Evolutionary conservation across 2,797 vertebrate genomes (phyloP).

Genomic region (Gila robusta): DNA sequence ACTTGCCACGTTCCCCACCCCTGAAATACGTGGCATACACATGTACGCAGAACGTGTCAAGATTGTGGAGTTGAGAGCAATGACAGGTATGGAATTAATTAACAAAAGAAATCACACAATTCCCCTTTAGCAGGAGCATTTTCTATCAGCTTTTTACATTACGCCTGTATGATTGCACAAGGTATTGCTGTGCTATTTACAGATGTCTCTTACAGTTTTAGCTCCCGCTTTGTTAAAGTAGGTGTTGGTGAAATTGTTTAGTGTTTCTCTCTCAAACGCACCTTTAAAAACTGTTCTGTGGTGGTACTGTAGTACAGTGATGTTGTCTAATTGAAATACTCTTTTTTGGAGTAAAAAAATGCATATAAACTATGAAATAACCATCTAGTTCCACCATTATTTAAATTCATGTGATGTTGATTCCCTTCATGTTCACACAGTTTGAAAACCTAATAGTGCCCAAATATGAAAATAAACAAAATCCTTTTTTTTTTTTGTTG

Average conservation of each 20-base stretch:
- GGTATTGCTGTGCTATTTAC: constrained; percentile 36
- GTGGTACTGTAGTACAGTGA: background rate
- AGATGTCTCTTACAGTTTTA: constrained; percentile 26
- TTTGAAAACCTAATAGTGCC: background rate
- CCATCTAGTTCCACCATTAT: background rate
- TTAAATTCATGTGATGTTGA: background rate
- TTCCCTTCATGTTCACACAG: background rate
- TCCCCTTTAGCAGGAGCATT: constrained; percentile 67
- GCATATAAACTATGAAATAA: background rate
- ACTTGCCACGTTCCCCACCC: constrained; percentile 39
- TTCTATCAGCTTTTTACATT: constrained; percentile 71
- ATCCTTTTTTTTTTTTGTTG: too few species aligned
- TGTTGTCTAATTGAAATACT: background rate
- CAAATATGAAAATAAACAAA: background rate
- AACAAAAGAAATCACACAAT: constrained; percentile 76
- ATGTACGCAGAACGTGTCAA: constrained; percentile 70
- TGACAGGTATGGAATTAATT: constrained; percentile 82
- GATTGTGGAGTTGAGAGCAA: constrained; percentile 71
- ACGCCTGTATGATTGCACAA: constrained; percentile 56
- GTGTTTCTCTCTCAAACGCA: background rate
- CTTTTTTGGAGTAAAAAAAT: background rate
- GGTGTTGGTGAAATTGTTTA: constrained; percentile 10
- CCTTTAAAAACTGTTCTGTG: background rate
- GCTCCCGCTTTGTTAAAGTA: constrained; percentile 40
- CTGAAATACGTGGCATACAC: constrained; percentile 67